Base-by-base conservation (phyloP, 2,113 vertebrate species). In the Helogale parvula region DNA sequence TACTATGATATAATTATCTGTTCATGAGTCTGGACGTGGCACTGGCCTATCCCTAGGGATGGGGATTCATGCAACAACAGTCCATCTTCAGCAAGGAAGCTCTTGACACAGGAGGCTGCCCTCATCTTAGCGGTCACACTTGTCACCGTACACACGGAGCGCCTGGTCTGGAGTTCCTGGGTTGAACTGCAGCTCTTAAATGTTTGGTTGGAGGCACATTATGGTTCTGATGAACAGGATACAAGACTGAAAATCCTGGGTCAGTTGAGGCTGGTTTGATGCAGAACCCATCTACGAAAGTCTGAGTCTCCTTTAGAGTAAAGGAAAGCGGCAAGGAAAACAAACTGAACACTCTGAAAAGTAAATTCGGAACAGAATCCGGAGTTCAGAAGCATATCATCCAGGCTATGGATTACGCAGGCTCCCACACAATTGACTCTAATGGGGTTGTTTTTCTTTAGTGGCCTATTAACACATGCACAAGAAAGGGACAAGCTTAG, bases 1-100 rank as follows among this genome's bases (percentile, higher is more conserved):
- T 98, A 98, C 98, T 98, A 35, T 87, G 68, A 94, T 94, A 98
- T 97, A 96, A 93, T 96, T 97, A 91, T 97, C 97, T 96, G 87
- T 93, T 77, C 72, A 9, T 71, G 72, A 96, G 79, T 85, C 90
- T 97, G 85, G 47, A 77, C 66, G 95, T 95, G 93, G 96, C 90
- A 71, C 54, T 41, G 25, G 65, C 23, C 50, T 52, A 0, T n/a
- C 27, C 35, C 8, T 38, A 83, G 33, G 38, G 14, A 72, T 68
- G 19, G 23, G 38, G 60, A 90, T 57, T 16, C 23, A 41, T 11
- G 29, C 2, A 41, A 72, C 83, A 33, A 41, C 33, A n/a, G 54
- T 63, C 14, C 31, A 54, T 47, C 93, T 84, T 90, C 50, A 19
- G 31, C 69, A 90, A 93, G 69, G 87, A 93, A 90, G 69, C 10